Evolutionary conservation across 2,888 invertebrate genomes (phyloP), one percentile per base, ranked within the genome.

Genomic region (Acrobeloides nanus): DNA sequence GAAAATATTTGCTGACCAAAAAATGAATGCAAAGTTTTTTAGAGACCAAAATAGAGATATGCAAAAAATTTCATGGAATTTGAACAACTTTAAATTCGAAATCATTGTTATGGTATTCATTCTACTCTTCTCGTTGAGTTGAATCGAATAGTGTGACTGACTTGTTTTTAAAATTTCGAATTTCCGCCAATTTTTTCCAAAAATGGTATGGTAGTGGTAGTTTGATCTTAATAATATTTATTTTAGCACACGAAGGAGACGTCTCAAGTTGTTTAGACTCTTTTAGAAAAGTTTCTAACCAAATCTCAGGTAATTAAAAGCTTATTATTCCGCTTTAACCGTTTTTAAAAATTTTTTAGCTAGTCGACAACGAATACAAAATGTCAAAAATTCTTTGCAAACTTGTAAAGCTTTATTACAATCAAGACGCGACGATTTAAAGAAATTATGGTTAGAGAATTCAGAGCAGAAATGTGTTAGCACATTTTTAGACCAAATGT

Each of bases 381-480:
- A 81, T 12, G 85, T 87, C 0, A 86, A 86, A 71, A 85, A 85
- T 68, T 86, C 85, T 73, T 76, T 89, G 42, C 82, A 82, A 57
- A 84, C 85, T 10, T 88, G 88, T 74, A 87, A 87, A 74, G 83
- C 82, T 25, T 77, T 95, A 46, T 77, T 97, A 53, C 84, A 88
- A 53, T 86, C 92, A 75, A 83, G 89, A 45, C 81, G 90, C 29
- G 92, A 92, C 69, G 95, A 95, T 74, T 78, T 97, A 51, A 84
- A 87, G 67, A 84, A 89, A 59, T 80, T 95, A 46, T 95, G 93
- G 90, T 81, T 87, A 5, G 92, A 93, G 75, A 88, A 89, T 1
- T 82, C 93, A n/a, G 89, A 95, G 70, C 90, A 93, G 71, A 56
- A 64, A 17, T 55, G 59, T 15, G 55, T 71, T 2, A 57, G 59